These are phyloP conservation scores for Ceriagrion tenellum DNA, from an alignment of 2,888 invertebrate species.

Conservation along the genomic window DNA sequence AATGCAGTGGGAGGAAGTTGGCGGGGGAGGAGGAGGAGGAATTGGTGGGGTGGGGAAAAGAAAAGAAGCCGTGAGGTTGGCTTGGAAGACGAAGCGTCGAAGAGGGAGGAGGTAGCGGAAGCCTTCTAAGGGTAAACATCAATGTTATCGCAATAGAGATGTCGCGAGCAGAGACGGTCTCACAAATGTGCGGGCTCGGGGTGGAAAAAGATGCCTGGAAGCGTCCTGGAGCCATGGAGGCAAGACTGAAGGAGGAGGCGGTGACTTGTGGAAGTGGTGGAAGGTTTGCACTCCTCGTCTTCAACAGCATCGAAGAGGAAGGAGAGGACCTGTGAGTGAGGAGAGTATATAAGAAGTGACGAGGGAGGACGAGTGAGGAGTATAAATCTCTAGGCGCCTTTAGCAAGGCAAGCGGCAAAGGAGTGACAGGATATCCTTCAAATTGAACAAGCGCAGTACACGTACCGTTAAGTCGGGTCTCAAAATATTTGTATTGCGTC, in stretches of 20 bases:
- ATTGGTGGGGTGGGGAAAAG: background rate
- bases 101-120: background rate
- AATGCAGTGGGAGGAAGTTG: background rate
- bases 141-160: constrained; percentile 59
- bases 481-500: constrained; percentile 22
- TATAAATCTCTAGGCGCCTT: constrained; percentile 36
- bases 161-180: constrained; percentile 51
- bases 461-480: background rate
- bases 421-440: constrained; percentile 15
- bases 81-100: background rate
- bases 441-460: constrained; percentile 11
- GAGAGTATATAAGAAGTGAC: background rate
- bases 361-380: background rate
- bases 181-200: constrained; percentile 21
- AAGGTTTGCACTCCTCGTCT: background rate
- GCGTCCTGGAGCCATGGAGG: background rate
- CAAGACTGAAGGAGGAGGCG: background rate
- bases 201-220: background rate
- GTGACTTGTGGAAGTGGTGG: background rate
- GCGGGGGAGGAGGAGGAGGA: background rate
- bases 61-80: background rate
- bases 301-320: background rate
- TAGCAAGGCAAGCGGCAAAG: background rate
- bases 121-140: constrained; percentile 53
- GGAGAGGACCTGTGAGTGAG: background rate